Percentiles rank a stretch among this genome's conserved stretches.
phyloP scores from a whole-genome alignment of 2,888 invertebrate species.

The Tyria jacobaeae region DNA sequence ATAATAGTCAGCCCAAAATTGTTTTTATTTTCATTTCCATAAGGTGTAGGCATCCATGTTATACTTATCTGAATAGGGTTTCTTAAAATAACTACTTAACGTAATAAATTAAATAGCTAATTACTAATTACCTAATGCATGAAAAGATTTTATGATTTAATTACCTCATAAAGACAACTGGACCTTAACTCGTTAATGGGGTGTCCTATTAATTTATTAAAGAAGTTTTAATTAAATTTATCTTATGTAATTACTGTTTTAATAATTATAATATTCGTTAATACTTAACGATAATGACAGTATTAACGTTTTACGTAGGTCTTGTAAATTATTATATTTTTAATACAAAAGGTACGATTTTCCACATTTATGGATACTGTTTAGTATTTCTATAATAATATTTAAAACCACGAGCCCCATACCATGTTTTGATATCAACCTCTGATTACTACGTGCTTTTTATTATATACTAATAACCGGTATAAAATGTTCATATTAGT shows the following conservation, averaged over 20 bases:
- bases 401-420: no score
- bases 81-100: neutral
- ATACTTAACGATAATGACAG: neutral
- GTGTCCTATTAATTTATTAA: slow-evolving; percentile 6
- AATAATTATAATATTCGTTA: neutral
- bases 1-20: no score
- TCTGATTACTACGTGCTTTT: no score
- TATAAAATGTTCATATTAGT: neutral
- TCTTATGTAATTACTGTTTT: neutral
- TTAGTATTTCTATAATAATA: no score
- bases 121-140: neutral
- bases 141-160: slow-evolving; percentile 6
- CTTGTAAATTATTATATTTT: neutral
- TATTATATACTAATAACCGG: neutral
- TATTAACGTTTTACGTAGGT: neutral
- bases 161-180: slow-evolving; percentile 7
- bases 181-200: slow-evolving; percentile 12
- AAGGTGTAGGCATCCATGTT: no score
- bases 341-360: no score
- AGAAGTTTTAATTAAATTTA: slow-evolving; percentile 2
- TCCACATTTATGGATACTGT: no score
- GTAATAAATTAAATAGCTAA: neutral
- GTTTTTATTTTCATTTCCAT: no score
- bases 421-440: no score
- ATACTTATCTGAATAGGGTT: no score